These are phyloP conservation scores for Pristionchus mayeri DNA, from an alignment of 2,888 invertebrate genomes.

Conservation along the genomic window DNA sequence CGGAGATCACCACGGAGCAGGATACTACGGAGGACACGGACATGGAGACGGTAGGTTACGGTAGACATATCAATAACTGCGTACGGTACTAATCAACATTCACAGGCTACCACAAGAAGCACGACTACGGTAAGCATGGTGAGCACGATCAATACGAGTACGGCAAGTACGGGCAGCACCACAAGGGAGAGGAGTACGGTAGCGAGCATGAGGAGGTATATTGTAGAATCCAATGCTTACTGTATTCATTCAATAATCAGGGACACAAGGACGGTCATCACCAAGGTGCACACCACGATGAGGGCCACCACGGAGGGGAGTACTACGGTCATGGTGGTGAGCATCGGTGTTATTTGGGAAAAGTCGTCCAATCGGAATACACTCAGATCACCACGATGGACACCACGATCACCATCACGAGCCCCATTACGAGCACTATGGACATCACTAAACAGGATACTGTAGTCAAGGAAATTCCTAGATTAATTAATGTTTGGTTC, in stretches of 20 bases:
- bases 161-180: conserved; percentile 45
- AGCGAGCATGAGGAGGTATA: conserved; percentile 45
- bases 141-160: conserved; percentile 49
- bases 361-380: not conserved
- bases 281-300: conserved; percentile 15
- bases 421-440: conserved; percentile 41
- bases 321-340: conserved; percentile 35
- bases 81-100: not conserved
- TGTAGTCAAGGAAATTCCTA: too few species aligned
- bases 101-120: conserved; percentile 34
- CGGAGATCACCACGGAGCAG: conserved; percentile 35
- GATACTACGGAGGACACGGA: conserved; percentile 30
- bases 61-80: conserved; percentile 21
- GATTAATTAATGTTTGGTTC: too few species aligned
- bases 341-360: conserved; percentile 40
- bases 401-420: conserved; percentile 42
- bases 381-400: conserved; percentile 41
- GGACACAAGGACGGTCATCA: conserved; percentile 44
- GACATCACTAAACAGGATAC: not conserved
- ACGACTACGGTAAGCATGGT: conserved; percentile 43
- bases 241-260: conserved; percentile 4
- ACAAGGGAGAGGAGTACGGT: conserved; percentile 48
- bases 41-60: conserved; percentile 34
- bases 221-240: not conserved
- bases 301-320: conserved; percentile 30